Percentiles rank a stretch among this genome's conserved stretches.
These are phyloP conservation scores for Lochmaea crataegi DNA, from an alignment of 2,888 invertebrate genomes.

Conservation along the genomic window DNA sequence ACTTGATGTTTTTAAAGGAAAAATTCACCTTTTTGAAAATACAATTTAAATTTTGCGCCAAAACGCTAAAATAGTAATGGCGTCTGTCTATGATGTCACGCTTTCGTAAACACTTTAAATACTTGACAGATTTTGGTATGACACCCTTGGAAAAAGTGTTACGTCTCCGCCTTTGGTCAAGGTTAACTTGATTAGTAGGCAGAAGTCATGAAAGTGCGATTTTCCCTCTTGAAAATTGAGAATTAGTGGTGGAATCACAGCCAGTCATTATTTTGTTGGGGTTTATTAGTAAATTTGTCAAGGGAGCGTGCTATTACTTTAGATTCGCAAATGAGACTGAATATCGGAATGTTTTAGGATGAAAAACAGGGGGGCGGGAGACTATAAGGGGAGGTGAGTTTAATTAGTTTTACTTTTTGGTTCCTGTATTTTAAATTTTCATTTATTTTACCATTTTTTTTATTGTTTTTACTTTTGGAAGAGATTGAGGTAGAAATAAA, in stretches of 20 bases:
- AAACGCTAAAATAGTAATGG: too few relatives aligned
- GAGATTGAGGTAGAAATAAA: too few relatives aligned
- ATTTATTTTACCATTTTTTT: neutral
- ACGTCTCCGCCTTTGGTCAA: conserved; percentile 16
- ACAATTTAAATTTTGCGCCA: too few relatives aligned
- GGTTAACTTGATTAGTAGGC: conserved; percentile 50
- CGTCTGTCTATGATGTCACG: too few relatives aligned
- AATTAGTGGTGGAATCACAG: conserved; percentile 54
- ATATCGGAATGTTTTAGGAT: conserved; percentile 21
- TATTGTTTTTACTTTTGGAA: too few relatives aligned
- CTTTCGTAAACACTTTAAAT: too few relatives aligned
- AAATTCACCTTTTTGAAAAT: too few relatives aligned
- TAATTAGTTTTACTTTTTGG: conserved; percentile 7
- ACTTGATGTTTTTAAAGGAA: too few relatives aligned
- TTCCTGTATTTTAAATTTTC: neutral
- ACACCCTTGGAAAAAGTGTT: neutral
- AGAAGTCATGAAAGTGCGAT: conserved; percentile 47
- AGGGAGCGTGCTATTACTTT: conserved; percentile 44
- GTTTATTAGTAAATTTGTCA: conserved; percentile 43
- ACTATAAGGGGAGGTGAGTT: neutral
- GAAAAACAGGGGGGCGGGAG: neutral
- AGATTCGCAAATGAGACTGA: conserved; percentile 21
- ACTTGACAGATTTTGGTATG: neutral
- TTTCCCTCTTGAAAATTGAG: conserved; percentile 48
- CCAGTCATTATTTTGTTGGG: conserved; percentile 47